These are phyloP conservation scores for Drosophila setosimentum DNA, from an alignment of 2,888 invertebrate genomes.

Conservation along the genomic window DNA sequence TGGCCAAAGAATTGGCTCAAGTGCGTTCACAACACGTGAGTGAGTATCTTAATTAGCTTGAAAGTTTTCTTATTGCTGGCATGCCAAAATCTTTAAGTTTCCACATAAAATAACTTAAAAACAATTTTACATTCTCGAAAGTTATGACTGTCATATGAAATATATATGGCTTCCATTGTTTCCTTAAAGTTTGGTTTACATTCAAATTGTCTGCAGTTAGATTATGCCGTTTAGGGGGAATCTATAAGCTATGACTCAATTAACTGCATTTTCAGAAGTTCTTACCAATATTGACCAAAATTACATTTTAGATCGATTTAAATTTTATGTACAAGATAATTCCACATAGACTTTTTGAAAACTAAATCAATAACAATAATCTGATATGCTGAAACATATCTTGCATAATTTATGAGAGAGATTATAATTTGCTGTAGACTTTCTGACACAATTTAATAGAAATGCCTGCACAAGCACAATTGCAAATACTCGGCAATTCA, in stretches of 20 bases:
- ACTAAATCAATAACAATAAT: neutral
- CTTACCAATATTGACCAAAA: neutral
- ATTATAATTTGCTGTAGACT: neutral
- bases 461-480: neutral
- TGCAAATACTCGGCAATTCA: conserved; percentile 23
- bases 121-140: neutral
- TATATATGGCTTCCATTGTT: conserved; percentile 9
- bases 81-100: conserved; percentile 5
- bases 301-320: neutral
- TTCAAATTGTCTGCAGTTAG: neutral
- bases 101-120: conserved; percentile 1
- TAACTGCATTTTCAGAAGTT: neutral
- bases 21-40: conserved; percentile 3
- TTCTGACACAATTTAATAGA: neutral
- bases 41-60: conserved; percentile 43
- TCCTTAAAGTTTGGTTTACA: neutral
- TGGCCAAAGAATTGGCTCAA: conserved; percentile 6
- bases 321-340: accelerated
- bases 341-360: neutral
- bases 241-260: neutral
- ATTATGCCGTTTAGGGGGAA: neutral
- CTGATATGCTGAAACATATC: neutral
- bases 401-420: neutral
- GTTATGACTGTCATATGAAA: conserved; percentile 2
- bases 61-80: conserved; percentile 18